Percentiles rank a stretch among this genome's conserved stretches.
Evolutionary conservation across 1,140 invertebrate species (phyloP).

Genomic region (Diabrotica undecimpunctata): DNA sequence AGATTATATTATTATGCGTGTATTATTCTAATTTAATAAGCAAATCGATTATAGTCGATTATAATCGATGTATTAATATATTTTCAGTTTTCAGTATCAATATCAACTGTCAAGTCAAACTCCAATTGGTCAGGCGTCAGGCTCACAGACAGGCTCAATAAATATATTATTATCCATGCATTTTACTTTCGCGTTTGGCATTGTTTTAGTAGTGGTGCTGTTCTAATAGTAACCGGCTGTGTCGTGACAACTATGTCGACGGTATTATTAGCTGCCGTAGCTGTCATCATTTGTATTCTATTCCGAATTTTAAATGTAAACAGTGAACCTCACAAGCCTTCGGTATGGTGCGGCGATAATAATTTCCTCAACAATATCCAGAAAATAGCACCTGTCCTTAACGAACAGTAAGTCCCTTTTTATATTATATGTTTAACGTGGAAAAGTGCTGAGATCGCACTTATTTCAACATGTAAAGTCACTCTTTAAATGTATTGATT

Average conservation of each 20-base stretch:
- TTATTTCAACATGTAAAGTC: not conserved
- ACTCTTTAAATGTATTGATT: conserved; percentile 18
- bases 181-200: too few species aligned
- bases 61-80: too few species aligned
- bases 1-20: too few species aligned
- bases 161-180: too few species aligned
- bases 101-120: too few species aligned
- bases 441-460: not conserved
- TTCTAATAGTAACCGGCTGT: not conserved
- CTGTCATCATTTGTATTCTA: conserved; percentile 73
- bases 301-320: conserved; percentile 80
- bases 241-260: conserved; percentile 60
- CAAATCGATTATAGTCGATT: too few species aligned
- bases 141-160: too few species aligned
- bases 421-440: conserved; percentile 42
- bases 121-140: too few species aligned
- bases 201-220: not conserved
- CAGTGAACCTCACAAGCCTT: conserved; percentile 69
- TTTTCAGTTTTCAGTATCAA: too few species aligned
- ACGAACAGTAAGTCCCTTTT: conserved; percentile 70
- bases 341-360: conserved; percentile 68
- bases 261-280: conserved; percentile 67
- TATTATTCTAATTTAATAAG: too few species aligned
- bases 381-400: conserved; percentile 70
- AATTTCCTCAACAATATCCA: conserved; percentile 72